A percentile compares a stretch with the other conserved stretches of the same genome.
Evolutionary conservation across 2,113 vertebrate species (phyloP).

Genomic region (Eudyptes chrysolophus): DNA sequence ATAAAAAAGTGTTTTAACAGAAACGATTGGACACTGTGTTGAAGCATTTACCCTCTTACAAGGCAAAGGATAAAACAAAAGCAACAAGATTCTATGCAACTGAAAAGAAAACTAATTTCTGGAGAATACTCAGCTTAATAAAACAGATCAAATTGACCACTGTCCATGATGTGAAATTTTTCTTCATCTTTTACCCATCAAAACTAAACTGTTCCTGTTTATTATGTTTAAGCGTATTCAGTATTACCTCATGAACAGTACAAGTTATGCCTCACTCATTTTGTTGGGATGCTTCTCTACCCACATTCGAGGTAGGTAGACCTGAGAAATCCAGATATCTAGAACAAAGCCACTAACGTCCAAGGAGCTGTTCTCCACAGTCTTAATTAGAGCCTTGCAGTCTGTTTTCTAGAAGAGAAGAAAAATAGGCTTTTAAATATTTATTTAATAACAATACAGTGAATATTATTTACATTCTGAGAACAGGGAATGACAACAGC

Average conservation of each 20-base stretch:
- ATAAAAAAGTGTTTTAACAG: not conserved
- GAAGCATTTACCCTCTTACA: not conserved
- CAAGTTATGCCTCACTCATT: constrained; percentile 74
- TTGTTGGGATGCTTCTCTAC: constrained; percentile 87
- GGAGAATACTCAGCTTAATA: not conserved
- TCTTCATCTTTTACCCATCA: not conserved
- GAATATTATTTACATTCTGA: not conserved
- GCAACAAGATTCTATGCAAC: not conserved
- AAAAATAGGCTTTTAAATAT: not conserved
- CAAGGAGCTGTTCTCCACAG: constrained; percentile 74
- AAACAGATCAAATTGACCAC: not conserved
- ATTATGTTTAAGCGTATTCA: not conserved
- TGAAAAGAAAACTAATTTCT: not conserved
- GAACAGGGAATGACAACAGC: not conserved
- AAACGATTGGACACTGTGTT: not conserved
- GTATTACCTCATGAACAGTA: not conserved
- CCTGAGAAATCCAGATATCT: constrained; percentile 67
- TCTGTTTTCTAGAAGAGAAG: constrained; percentile 76
- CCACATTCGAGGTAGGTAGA: constrained; percentile 86
- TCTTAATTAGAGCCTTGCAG: constrained; percentile 82
- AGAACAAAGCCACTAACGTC: constrained; percentile 79
- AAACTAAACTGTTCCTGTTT: not conserved
- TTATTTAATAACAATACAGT: not conserved
- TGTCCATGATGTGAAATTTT: not conserved
- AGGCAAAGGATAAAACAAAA: not conserved